Evolutionary conservation across 92 coral and sea anemone genomes (phyloP).

Genomic region (Heliopora coerulea): DNA sequence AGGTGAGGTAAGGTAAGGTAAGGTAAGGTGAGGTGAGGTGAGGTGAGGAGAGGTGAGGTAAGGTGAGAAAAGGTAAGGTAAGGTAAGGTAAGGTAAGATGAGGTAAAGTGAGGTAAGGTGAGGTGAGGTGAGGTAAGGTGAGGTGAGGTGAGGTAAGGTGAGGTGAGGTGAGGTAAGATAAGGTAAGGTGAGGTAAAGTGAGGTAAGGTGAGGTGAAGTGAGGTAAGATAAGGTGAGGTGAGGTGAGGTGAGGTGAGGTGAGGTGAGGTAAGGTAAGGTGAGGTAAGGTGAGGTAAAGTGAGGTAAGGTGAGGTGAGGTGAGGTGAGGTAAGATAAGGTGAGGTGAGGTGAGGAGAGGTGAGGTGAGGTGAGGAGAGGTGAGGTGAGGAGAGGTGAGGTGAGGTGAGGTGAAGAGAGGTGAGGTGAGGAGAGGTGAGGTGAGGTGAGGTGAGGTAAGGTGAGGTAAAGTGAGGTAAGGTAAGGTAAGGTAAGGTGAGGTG

Average conservation of each 20-base stretch:
- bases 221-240: conserved; percentile 34
- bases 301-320: too few species aligned
- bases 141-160: conserved; percentile 35
- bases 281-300: background rate
- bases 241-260: conserved; percentile 11
- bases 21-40: conserved; percentile 35
- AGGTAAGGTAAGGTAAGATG: conserved; percentile 34
- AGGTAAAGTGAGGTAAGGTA: too few species aligned
- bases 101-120: conserved; percentile 38
- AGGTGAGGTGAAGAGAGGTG: too few species aligned
- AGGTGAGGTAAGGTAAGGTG: background rate
- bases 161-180: conserved; percentile 10
- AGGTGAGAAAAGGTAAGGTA: conserved; percentile 25
- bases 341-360: too few species aligned
- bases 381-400: too few species aligned
- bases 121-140: conserved; percentile 27
- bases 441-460: too few species aligned
- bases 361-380: too few species aligned
- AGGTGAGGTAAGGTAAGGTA: conserved; percentile 34
- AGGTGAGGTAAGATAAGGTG: too few species aligned
- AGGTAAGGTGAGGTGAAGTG: conserved; percentile 28
- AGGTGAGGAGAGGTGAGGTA: conserved; percentile 31
- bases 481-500: too few species aligned
- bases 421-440: too few species aligned
- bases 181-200: conserved; percentile 11